Evolutionary conservation across 2,888 invertebrate species (phyloP), one percentile per base, ranked within the genome.

Genomic region (Sepioteuthis lessoniana): DNA sequence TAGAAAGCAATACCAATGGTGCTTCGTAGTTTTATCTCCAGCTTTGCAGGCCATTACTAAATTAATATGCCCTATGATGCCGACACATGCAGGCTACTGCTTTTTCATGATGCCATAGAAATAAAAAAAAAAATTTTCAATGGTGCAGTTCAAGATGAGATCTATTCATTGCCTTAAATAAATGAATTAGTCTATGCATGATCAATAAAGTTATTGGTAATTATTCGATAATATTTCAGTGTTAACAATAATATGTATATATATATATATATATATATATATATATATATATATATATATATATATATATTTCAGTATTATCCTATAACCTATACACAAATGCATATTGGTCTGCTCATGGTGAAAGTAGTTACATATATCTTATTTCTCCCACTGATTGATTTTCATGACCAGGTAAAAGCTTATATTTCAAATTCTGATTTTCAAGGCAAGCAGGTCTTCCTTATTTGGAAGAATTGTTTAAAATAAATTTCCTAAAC

Each of bases 11-110:
- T 76, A 76, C 76, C 76, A 76, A 76, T 55, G 25, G 55, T 55
- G 55, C 55, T 55, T 55, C 55, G 21, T 76, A 76, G 76, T 35
- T 76, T 76, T n/a, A 76, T 76, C 76, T n/a, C 16, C 76, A 35
- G 76, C n/a, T 76, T 76, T 76, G 76, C 76, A n/a, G 76, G n/a
- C 76, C 76, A 76, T 76, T 76, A 76, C 76, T 76, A 76, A 76
- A 76, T 76, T 76, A 76, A 76, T 76, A 76, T 76, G 76, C 35
- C 76, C 76, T 13, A 35, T 76, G n/a, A n/a, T 76, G 76, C n/a
- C n/a, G 13, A 35, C 76, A 76, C n/a, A 76, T 76, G 13, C 13
- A 55, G n/a, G 16, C 19, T 76, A 76, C 76, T 35, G 35, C 35
- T 76, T 35, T 35, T 16, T 16, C 76, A 16, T 28, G 55, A 55